These are phyloP conservation scores for Potorous gilbertii DNA, from an alignment of 2,797 vertebrate genomes.

Conservation along the genomic window DNA sequence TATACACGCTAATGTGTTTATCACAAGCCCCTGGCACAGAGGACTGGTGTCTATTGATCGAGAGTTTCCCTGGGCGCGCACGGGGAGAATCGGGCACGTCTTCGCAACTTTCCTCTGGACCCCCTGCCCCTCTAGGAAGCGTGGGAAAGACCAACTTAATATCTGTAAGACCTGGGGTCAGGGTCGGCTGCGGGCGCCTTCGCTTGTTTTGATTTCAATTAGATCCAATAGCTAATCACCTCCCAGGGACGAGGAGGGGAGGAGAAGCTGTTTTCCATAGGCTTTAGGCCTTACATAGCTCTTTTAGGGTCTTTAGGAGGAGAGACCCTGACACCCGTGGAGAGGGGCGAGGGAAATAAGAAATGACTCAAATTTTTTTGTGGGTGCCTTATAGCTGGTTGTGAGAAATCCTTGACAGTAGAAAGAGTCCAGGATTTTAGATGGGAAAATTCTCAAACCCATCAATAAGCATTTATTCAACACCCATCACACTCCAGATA, in stretches of 20 bases:
- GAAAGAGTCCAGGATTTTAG: not conserved
- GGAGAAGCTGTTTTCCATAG: not conserved
- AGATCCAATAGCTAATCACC: constrained; percentile 1
- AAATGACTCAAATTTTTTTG: not conserved
- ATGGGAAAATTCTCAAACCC: not conserved
- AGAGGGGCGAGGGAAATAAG: not conserved
- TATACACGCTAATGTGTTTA: not conserved
- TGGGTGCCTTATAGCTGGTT: not conserved
- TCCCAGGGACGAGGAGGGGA: not conserved
- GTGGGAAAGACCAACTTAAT: not conserved
- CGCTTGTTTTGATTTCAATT: not conserved
- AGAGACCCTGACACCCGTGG: not conserved
- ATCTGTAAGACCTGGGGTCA: not conserved
- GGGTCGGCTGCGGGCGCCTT: not conserved
- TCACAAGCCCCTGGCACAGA: not conserved
- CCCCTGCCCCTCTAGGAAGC: not conserved
- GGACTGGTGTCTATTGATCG: not conserved
- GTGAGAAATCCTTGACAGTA: not conserved
- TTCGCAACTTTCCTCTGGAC: not conserved
- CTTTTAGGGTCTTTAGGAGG: not conserved
- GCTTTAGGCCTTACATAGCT: not conserved
- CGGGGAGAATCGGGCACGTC: not conserved
- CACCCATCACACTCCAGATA: not conserved
- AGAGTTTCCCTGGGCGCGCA: not conserved
- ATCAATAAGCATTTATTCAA: not conserved